phyloP scores from a whole-genome alignment of 2,888 invertebrate genomes.

The Agapostemon virescens region DNA sequence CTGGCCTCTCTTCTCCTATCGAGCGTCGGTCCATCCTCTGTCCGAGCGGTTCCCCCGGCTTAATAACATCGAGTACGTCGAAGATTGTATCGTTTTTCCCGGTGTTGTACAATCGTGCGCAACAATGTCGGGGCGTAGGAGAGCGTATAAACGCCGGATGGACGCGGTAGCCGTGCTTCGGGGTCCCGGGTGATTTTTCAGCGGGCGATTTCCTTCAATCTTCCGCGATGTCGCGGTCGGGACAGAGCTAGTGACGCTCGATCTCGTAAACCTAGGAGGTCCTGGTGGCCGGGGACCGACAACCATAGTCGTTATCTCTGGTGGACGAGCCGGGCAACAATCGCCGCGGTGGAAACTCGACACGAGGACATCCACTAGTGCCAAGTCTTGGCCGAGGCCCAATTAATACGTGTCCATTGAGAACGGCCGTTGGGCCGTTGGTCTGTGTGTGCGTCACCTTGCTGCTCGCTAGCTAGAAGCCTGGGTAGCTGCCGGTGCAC shows the following conservation, averaged over 20 bases:
- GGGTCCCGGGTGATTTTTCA: conserved; percentile 38
- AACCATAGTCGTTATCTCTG: conserved; percentile 63
- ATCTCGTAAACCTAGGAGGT: conserved; percentile 66
- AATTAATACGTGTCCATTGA: conserved; percentile 79
- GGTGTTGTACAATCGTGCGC: conserved; percentile 15
- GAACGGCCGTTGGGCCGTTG: conserved; percentile 65
- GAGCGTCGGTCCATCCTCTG: conserved; percentile 23
- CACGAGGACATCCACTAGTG: conserved; percentile 79
- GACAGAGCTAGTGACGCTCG: conserved; percentile 43
- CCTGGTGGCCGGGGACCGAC: conserved; percentile 50
- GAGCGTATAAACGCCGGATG: neutral
- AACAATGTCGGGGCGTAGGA: conserved; percentile 37
- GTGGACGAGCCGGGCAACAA: conserved; percentile 65
- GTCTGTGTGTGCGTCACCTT: conserved; percentile 53
- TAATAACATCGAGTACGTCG: conserved; percentile 45
- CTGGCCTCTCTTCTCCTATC: conserved; percentile 47
- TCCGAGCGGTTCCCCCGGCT: conserved; percentile 26
- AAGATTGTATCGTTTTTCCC: conserved; percentile 48
- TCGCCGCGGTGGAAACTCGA: conserved; percentile 78
- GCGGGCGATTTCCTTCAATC: conserved; percentile 44
- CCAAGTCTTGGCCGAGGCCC: conserved; percentile 75
- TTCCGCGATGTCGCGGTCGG: conserved; percentile 42
- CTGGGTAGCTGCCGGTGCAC: conserved; percentile 25
- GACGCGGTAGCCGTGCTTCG: neutral
- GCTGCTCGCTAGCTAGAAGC: conserved; percentile 2